phyloP scores from a whole-genome alignment of 1,140 invertebrate genomes.

The Drosophila pachea region DNA sequence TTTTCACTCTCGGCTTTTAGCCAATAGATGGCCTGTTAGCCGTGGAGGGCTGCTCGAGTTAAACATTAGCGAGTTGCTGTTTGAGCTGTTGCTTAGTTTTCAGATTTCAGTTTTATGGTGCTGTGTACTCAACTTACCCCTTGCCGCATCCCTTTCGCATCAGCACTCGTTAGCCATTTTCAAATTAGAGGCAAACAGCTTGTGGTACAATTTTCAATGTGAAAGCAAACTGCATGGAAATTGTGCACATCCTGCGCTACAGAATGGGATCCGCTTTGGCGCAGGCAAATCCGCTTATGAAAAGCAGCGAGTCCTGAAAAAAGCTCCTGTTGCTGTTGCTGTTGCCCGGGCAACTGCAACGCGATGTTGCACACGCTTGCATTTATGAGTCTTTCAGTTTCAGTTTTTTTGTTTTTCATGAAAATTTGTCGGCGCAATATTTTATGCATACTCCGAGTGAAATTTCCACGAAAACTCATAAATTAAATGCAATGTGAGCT shows the following conservation, averaged over 20 bases:
- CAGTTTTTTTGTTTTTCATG: neutral
- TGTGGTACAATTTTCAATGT: slow-evolving; percentile 41
- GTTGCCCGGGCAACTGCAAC: slow-evolving; percentile 6
- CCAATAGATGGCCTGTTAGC: neutral
- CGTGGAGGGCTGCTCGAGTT: neutral
- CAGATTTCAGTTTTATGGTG: neutral
- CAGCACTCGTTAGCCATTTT: neutral
- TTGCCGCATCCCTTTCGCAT: neutral
- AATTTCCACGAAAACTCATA: slow-evolving; percentile 26
- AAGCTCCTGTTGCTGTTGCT: slow-evolving; percentile 20
- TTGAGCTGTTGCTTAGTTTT: slow-evolving; percentile 8
- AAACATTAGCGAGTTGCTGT: neutral
- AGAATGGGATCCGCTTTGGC: slow-evolving; percentile 21
- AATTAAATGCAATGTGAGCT: slow-evolving; percentile 35
- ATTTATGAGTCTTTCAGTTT: neutral
- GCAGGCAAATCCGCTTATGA: slow-evolving; percentile 57
- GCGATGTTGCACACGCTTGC: neutral
- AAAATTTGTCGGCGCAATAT: neutral
- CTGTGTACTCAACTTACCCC: neutral
- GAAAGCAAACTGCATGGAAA: slow-evolving; percentile 47
- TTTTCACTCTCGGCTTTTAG: slow-evolving; percentile 1
- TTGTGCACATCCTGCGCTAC: slow-evolving; percentile 41
- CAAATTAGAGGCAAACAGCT: slow-evolving; percentile 32
- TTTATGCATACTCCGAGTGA: neutral
- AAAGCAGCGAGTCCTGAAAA: slow-evolving; percentile 1